Evolutionary conservation across 2,888 invertebrate species (phyloP).

Genomic region (Ellobium chinense): DNA sequence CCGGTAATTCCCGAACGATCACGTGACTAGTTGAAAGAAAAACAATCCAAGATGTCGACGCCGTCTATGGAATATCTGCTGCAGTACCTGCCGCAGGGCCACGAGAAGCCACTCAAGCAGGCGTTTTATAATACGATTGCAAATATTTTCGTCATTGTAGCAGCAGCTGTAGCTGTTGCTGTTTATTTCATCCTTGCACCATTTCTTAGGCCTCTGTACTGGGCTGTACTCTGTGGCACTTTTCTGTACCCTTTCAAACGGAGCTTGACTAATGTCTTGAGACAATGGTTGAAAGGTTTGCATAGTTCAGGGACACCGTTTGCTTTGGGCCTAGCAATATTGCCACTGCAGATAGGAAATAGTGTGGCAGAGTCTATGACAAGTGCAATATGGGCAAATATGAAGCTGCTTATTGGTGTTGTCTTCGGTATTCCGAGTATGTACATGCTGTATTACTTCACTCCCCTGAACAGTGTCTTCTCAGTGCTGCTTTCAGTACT

Average conservation of each 20-base stretch:
- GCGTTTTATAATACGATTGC: constrained; percentile 94
- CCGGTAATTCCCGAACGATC: background rate
- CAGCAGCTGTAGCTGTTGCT: constrained; percentile 82
- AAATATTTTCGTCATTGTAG: constrained; percentile 85
- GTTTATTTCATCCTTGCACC: constrained; percentile 85
- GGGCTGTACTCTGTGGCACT: constrained; percentile 98
- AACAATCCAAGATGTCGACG: constrained; percentile 34
- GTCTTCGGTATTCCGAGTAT: constrained; percentile 80
- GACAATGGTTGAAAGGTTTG: constrained; percentile 84
- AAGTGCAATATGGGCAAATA: constrained; percentile 85
- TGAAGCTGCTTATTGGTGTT: constrained; percentile 82
- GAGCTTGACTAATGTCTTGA: constrained; percentile 86
- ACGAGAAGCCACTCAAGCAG: constrained; percentile 92
- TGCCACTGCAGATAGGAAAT: constrained; percentile 88
- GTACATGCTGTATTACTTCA: constrained; percentile 86
- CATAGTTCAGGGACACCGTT: constrained; percentile 79
- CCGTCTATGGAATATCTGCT: constrained; percentile 63
- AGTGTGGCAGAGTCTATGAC: constrained; percentile 88
- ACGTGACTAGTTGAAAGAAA: constrained; percentile 17
- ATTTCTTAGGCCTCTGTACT: constrained; percentile 94
- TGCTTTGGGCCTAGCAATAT: constrained; percentile 76
- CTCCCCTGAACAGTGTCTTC: constrained; percentile 81
- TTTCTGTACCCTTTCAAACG: constrained; percentile 97
- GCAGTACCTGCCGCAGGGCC: constrained; percentile 64
- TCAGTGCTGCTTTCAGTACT: constrained; percentile 58